Evolutionary conservation across 2,113 vertebrate species (phyloP).

Genomic region (Menura novaehollandiae): DNA sequence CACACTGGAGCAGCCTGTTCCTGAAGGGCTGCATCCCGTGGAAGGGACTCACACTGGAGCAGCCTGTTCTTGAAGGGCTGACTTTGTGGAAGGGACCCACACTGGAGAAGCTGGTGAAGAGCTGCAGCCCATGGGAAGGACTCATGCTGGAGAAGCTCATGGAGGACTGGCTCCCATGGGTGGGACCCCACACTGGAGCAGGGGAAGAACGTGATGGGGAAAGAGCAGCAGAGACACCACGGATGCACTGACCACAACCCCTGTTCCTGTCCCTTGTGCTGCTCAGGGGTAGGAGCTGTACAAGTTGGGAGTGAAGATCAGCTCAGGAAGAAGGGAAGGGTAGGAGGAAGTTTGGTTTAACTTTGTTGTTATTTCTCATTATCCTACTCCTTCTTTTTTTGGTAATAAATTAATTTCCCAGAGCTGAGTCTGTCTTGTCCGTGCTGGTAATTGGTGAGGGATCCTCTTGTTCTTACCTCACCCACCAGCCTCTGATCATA

Average conservation of each 20-base stretch:
- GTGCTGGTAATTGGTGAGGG: not conserved
- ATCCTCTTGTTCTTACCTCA: not conserved
- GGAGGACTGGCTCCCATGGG: not conserved
- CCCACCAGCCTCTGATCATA: not conserved
- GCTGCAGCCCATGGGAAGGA: not conserved
- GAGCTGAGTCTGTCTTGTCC: not conserved
- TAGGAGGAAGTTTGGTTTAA: not conserved
- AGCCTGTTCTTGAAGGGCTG: not conserved
- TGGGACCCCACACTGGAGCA: accelerated
- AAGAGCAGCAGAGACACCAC: not conserved
- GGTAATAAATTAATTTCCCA: not conserved
- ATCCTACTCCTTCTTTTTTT: not conserved
- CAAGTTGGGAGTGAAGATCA: not conserved
- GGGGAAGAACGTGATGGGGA: accelerated
- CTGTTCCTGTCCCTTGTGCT: accelerated
- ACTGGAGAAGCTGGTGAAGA: not conserved
- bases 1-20: not conserved
- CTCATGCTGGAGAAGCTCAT: not conserved
- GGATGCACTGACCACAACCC: not conserved
- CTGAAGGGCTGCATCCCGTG: not conserved
- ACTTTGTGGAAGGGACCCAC: not conserved
- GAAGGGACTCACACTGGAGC: not conserved
- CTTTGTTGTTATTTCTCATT: not conserved
- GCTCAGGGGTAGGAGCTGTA: not conserved
- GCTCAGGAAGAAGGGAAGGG: not conserved